Conservation (phyloP, 2,888 invertebrate genomes). For the Lycia hirtaria region DNA sequence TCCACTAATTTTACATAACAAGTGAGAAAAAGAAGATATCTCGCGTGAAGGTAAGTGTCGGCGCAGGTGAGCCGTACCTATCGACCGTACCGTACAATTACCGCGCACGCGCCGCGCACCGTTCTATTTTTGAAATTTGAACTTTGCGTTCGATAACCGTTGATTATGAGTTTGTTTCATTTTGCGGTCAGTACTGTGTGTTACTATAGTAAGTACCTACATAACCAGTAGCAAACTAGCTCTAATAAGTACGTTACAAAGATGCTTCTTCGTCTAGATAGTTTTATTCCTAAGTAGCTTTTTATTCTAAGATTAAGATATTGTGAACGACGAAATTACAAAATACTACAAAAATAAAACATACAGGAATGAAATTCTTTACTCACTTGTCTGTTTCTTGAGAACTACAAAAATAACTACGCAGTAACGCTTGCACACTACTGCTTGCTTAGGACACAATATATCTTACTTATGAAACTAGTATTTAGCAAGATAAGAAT, state of each 20-base stretch:
- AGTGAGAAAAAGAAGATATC: constrained; percentile 52
- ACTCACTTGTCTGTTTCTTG: too few species aligned
- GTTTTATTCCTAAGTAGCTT: too few species aligned
- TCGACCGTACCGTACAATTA: constrained; percentile 45
- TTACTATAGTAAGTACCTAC: constrained; percentile 14
- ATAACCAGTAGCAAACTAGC: constrained; percentile 18
- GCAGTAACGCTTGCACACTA: too few species aligned
- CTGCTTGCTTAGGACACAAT: too few species aligned
- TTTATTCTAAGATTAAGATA: too few species aligned
- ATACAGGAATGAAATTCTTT: too few species aligned
- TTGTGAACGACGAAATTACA: too few species aligned
- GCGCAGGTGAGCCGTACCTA: constrained; percentile 55
- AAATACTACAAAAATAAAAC: too few species aligned
- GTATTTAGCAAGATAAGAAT: too few species aligned
- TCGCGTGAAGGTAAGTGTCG: constrained; percentile 55
- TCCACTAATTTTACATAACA: constrained; percentile 16
- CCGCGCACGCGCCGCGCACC: constrained; percentile 60
- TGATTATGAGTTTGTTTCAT: constrained; percentile 44
- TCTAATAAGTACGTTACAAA: constrained; percentile 32
- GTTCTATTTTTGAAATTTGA: constrained; percentile 66
- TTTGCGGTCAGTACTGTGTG: constrained; percentile 31
- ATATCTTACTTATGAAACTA: too few species aligned
- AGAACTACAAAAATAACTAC: too few species aligned
- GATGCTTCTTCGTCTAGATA: constrained; percentile 12
- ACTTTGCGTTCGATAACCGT: constrained; percentile 52